A percentile compares a stretch with the other conserved stretches of the same genome.
These are phyloP conservation scores for Lipophrys pholis DNA, from an alignment of 2,113 vertebrate species.

Conservation along the genomic window DNA sequence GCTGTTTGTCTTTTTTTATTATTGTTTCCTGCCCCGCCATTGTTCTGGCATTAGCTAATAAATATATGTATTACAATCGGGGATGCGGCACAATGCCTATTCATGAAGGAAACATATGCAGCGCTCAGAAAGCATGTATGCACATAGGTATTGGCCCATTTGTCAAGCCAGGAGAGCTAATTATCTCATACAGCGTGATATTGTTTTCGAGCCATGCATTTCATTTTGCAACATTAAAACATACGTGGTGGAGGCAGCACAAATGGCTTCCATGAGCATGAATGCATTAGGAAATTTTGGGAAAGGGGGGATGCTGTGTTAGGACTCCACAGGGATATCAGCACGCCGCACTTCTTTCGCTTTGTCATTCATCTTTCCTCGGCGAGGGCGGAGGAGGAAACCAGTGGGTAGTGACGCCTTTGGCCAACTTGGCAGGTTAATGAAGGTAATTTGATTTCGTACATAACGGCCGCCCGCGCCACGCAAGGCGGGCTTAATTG, in stretches of 20 bases:
- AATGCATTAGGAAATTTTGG: conserved; percentile 99
- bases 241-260: conserved; percentile 92
- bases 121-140: conserved; percentile 91
- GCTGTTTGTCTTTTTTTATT: no score
- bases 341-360: conserved; percentile 91
- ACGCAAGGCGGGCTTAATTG: conserved; percentile 85
- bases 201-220: conserved; percentile 94
- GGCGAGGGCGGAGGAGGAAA: conserved; percentile 79
- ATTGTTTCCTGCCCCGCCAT: conserved; percentile 44
- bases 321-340: conserved; percentile 94
- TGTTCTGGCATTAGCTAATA: conserved; percentile 64
- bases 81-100: conserved; percentile 83
- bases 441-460: conserved; percentile 97
- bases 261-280: conserved; percentile 94
- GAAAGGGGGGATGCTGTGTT: conserved; percentile 90
- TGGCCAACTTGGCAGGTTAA: conserved; percentile 98
- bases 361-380: conserved; percentile 90
- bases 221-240: conserved; percentile 97
- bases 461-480: conserved; percentile 91
- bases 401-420: conserved; percentile 94
- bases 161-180: conserved; percentile 97
- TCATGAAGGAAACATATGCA: conserved; percentile 93
- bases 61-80: conserved; percentile 87
- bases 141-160: conserved; percentile 99
- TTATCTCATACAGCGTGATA: conserved; percentile 92